Conservation (phyloP, 1,140 invertebrate species). For the Sarcophaga peregrina region DNA sequence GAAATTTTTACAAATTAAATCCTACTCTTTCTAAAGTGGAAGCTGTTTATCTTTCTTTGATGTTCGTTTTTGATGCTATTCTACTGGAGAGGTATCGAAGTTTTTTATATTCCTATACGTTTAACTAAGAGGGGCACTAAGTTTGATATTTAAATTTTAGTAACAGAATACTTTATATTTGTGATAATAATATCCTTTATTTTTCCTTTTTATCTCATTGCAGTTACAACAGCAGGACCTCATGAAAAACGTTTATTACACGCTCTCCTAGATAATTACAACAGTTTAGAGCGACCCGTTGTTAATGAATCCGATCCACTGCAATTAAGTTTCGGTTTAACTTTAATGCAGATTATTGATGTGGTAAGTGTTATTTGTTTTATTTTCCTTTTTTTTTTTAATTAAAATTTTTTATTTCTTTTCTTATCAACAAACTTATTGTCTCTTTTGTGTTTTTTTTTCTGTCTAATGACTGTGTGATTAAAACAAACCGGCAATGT, state of each 20-base stretch:
- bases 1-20: too few relatives aligned
- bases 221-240: conserved; percentile 82
- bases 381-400: conserved; percentile 55
- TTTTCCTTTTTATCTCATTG: conserved; percentile 47
- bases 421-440: conserved; percentile 53
- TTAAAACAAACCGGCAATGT: too few relatives aligned
- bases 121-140: too few relatives aligned
- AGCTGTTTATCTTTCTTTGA: too few relatives aligned
- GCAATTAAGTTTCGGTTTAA: conserved; percentile 94
- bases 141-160: too few relatives aligned
- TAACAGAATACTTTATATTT: too few relatives aligned
- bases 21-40: too few relatives aligned
- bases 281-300: conserved; percentile 95
- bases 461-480: neutral
- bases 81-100: too few relatives aligned
- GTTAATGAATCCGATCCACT: conserved; percentile 96
- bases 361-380: conserved; percentile 81
- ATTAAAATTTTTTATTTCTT: neutral
- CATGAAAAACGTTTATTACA: conserved; percentile 93
- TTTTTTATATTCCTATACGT: too few relatives aligned
- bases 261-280: conserved; percentile 93
- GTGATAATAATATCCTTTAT: neutral
- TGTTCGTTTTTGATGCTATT: too few relatives aligned
- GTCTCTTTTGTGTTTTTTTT: conserved; percentile 1
- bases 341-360: conserved; percentile 99